Evolutionary conservation across 2,113 vertebrate species (phyloP).

Genomic region (Paradisaea rubra): DNA sequence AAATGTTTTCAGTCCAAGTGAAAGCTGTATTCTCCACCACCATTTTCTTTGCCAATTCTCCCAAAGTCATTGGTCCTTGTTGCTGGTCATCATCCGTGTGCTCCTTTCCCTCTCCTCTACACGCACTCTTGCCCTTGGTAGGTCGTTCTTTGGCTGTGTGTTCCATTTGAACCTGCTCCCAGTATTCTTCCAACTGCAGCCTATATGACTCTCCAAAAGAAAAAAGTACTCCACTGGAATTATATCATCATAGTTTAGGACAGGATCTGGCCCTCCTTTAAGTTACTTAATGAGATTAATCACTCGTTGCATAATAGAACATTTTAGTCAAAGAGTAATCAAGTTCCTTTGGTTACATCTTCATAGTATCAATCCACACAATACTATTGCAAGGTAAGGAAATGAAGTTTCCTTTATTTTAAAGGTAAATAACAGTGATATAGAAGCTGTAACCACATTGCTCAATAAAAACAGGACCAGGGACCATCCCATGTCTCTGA

Average conservation of each 20-base stretch:
- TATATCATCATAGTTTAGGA: not conserved
- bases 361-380: not conserved
- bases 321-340: constrained; percentile 19
- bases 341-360: not conserved
- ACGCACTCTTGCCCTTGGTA: not conserved
- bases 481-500: not conserved
- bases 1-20: not conserved
- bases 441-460: not conserved
- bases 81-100: not conserved
- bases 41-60: not conserved
- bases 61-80: not conserved
- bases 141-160: not conserved
- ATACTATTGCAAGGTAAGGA: not conserved
- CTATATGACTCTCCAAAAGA: not conserved
- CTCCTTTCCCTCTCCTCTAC: not conserved
- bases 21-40: not conserved
- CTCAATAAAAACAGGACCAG: not conserved
- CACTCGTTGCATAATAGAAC: constrained; percentile 21
- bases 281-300: not conserved
- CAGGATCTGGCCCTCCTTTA: not conserved
- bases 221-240: not conserved
- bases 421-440: not conserved
- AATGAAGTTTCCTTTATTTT: not conserved
- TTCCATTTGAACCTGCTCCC: not conserved
- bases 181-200: not conserved